Evolutionary conservation across 2,888 invertebrate species (phyloP).

Genomic region (Oscheius sp.): DNA sequence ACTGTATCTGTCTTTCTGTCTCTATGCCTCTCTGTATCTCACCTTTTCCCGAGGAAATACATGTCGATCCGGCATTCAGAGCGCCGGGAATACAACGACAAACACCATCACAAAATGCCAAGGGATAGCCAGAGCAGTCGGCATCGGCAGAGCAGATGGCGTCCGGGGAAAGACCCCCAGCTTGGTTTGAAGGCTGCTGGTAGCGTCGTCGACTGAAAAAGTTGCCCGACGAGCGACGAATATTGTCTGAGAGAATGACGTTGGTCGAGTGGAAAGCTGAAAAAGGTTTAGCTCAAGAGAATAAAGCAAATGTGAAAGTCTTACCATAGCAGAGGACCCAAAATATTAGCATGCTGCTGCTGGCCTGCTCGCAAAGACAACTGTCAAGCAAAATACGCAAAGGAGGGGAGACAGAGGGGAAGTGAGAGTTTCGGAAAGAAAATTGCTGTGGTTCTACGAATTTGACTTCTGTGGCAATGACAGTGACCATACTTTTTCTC

Average conservation of each 20-base stretch:
- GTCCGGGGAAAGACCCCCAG: constrained; percentile 40
- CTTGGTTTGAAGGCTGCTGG: background rate
- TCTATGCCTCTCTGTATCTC: too few species aligned
- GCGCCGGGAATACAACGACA: constrained; percentile 71
- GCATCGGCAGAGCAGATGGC: constrained; percentile 63
- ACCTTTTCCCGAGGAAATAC: constrained; percentile 53
- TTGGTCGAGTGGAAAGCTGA: constrained; percentile 36
- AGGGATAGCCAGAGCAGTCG: constrained; percentile 73
- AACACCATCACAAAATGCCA: constrained; percentile 70
- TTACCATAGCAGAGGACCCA: constrained; percentile 19
- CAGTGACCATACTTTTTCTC: too few species aligned
- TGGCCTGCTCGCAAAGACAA: too few species aligned
- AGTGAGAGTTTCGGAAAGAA: too few species aligned
- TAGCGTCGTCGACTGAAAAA: constrained; percentile 35
- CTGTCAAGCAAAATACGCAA: too few species aligned
- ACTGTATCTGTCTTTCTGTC: too few species aligned
- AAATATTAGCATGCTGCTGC: too few species aligned
- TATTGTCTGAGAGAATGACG: constrained; percentile 36
- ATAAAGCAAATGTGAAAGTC: background rate
- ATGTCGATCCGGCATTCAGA: constrained; percentile 72
- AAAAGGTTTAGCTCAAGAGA: background rate
- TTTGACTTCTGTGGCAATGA: too few species aligned
- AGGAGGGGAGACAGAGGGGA: too few species aligned
- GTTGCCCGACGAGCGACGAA: constrained; percentile 27
- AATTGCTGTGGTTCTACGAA: too few species aligned